These are phyloP conservation scores for Eclectus roratus DNA, from an alignment of 2,113 vertebrate species.

Conservation along the genomic window DNA sequence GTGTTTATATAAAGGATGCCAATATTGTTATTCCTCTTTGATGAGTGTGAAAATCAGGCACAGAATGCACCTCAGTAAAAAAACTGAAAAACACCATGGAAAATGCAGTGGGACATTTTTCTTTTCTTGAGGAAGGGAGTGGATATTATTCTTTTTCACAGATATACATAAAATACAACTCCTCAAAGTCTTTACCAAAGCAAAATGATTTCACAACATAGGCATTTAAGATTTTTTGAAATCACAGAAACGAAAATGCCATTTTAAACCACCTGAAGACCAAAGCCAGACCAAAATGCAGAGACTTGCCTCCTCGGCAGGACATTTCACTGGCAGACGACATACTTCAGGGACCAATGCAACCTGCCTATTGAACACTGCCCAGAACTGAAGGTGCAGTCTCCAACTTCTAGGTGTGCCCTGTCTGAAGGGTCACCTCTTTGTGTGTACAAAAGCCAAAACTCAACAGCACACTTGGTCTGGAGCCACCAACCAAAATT, in stretches of 20 bases:
- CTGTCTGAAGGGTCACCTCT: neutral
- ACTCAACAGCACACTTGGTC: neutral
- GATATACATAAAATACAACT: neutral
- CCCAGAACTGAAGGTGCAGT: neutral
- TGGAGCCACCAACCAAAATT: neutral
- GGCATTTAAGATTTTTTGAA: neutral
- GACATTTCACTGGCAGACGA: neutral
- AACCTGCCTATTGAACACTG: neutral
- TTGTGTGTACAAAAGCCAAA: neutral
- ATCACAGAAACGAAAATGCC: neutral
- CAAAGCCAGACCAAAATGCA: neutral
- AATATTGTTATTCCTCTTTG: conserved; percentile 1
- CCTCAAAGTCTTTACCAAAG: neutral
- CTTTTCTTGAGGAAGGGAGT: neutral
- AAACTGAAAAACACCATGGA: neutral
- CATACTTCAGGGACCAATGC: neutral
- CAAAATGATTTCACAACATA: neutral
- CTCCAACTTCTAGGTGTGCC: neutral
- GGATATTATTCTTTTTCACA: neutral
- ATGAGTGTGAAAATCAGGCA: neutral
- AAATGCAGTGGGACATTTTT: neutral
- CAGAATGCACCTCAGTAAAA: neutral
- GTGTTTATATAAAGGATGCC: neutral
- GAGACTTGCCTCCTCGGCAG: neutral
- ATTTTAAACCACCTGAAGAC: neutral